Evolutionary conservation across 2,888 invertebrate genomes (phyloP).

Genomic region (Busseola fusca): DNA sequence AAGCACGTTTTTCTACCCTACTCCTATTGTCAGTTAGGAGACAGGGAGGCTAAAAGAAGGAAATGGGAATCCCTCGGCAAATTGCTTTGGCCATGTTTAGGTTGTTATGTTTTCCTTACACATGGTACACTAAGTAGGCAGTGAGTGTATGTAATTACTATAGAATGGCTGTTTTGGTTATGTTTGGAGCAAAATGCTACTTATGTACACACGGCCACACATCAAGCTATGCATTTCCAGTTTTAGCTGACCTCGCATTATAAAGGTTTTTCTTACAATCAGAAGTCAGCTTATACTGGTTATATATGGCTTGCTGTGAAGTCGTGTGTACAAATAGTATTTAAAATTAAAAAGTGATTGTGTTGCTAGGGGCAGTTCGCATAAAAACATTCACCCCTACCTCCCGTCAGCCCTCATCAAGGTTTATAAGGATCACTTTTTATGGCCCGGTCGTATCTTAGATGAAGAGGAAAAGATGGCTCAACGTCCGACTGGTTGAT

Average conservation of each 20-base stretch:
- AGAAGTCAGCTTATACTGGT: no score
- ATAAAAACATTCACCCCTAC: neutral
- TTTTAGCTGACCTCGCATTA: no score
- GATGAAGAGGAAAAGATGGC: neutral
- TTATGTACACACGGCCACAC: no score
- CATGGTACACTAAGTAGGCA: slow-evolving; percentile 32
- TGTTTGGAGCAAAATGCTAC: neutral
- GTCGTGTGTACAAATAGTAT: no score
- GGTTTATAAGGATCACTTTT: no score
- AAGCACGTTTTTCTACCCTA: slow-evolving; percentile 38
- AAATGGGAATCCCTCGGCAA: slow-evolving; percentile 36
- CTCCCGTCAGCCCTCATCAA: neutral
- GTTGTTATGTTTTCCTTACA: slow-evolving; percentile 14
- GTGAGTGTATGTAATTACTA: slow-evolving; percentile 24
- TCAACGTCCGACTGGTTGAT: neutral
- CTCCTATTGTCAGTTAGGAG: slow-evolving; percentile 36
- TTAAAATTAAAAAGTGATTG: neutral
- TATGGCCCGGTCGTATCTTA: neutral
- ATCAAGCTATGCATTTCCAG: no score
- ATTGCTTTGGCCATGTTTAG: slow-evolving; percentile 26
- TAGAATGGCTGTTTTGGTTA: neutral
- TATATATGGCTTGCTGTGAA: no score
- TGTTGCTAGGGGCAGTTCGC: neutral
- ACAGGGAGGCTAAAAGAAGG: slow-evolving; percentile 7
- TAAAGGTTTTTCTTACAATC: no score